Evolutionary conservation across 2,888 invertebrate genomes (phyloP).

Genomic region (Caradrina kadenii): DNA sequence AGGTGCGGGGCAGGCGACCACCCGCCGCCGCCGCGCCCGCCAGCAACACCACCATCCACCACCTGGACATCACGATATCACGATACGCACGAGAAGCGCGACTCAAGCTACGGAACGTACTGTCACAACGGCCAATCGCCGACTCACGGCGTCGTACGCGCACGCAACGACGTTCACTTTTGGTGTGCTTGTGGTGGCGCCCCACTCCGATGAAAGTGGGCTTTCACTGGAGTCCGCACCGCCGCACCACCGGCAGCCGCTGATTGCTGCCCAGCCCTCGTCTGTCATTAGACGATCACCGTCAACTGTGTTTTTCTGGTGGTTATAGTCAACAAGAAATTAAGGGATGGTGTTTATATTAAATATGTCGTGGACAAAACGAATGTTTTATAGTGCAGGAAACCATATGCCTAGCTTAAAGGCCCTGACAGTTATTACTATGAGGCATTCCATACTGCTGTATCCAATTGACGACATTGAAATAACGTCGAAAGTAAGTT

Average conservation of each 20-base stretch:
- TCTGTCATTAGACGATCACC: background rate
- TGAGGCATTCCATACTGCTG: no score
- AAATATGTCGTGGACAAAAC: background rate
- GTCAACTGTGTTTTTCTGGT: background rate
- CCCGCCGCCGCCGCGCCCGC: slow-evolving; percentile 84
- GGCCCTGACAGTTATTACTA: no score
- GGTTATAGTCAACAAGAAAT: background rate
- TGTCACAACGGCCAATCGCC: slow-evolving; percentile 77
- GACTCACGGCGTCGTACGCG: slow-evolving; percentile 78
- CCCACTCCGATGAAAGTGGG: slow-evolving; percentile 88
- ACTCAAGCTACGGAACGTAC: slow-evolving; percentile 80
- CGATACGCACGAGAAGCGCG: slow-evolving; percentile 79
- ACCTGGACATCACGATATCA: slow-evolving; percentile 82
- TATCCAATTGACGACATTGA: no score
- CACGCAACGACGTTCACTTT: slow-evolving; percentile 85
- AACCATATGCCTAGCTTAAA: no score
- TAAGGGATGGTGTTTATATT: background rate
- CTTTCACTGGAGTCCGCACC: slow-evolving; percentile 82
- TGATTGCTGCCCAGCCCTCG: slow-evolving; percentile 29
- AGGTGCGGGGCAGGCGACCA: slow-evolving; percentile 85
- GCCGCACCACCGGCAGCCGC: slow-evolving; percentile 55
- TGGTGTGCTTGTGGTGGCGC: slow-evolving; percentile 80
- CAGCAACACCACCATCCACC: slow-evolving; percentile 84
- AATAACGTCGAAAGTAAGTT: no score
- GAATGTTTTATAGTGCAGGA: background rate